Evolutionary conservation across 2,797 vertebrate genomes (phyloP).

Genomic region (Sebastes matsubarae): DNA sequence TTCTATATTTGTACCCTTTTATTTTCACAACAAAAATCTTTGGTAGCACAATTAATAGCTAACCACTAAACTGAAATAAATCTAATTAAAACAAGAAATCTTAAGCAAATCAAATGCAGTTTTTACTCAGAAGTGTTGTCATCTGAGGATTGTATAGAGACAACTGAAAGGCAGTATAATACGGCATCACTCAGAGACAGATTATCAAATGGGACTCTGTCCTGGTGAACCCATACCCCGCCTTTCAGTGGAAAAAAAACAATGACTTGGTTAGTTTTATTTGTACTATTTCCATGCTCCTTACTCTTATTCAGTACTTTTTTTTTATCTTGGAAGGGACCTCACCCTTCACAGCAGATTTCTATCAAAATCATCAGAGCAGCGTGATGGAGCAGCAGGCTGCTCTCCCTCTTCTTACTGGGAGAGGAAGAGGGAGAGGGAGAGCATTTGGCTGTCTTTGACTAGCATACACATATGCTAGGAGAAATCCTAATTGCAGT

Average conservation of each 20-base stretch:
- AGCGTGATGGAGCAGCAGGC: constrained; percentile 45
- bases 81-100: not conserved
- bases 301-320: constrained; percentile 34
- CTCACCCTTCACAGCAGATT: constrained; percentile 56
- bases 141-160: not conserved
- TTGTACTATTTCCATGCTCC: constrained; percentile 18
- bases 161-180: not conserved
- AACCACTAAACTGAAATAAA: not conserved
- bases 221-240: not conserved
- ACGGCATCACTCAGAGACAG: not conserved
- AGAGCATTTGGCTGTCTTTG: not conserved
- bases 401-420: constrained; percentile 5
- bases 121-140: not conserved
- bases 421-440: not conserved
- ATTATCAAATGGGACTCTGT: not conserved
- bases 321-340: constrained; percentile 34
- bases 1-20: not conserved
- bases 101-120: not conserved
- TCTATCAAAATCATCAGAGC: constrained; percentile 59
- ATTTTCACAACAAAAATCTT: not conserved
- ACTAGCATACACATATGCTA: constrained; percentile 2
- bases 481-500: constrained; percentile 51
- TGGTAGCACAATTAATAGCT: not conserved
- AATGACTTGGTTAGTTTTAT: constrained; percentile 13
- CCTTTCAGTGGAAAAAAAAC: not conserved